These are phyloP conservation scores for Monodelphis domestica DNA, from an alignment of 2,797 vertebrate genomes.

Conservation along the genomic window DNA sequence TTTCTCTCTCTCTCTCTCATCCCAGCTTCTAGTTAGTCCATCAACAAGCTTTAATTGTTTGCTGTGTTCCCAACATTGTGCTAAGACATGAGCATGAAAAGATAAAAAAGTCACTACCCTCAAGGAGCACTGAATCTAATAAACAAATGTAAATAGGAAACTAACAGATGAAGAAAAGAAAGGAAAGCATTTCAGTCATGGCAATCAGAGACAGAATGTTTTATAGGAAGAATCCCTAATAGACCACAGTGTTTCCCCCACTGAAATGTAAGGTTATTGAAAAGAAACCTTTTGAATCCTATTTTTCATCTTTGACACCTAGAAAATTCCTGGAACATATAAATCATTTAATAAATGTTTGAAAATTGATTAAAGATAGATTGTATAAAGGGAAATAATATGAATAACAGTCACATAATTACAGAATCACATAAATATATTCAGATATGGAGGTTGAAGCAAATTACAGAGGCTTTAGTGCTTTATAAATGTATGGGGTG, in stretches of 20 bases:
- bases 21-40: neutral
- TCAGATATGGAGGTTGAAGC: neutral
- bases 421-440: neutral
- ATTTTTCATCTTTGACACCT: neutral
- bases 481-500: too few species aligned
- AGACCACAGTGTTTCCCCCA: too few species aligned
- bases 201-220: neutral
- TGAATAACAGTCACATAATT: neutral
- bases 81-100: neutral
- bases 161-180: neutral
- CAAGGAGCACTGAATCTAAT: neutral
- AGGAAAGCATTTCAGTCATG: neutral
- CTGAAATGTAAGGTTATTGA: neutral
- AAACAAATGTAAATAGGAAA: neutral
- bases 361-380: neutral
- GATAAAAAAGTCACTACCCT: neutral
- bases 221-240: neutral
- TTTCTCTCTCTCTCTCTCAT: neutral
- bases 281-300: neutral
- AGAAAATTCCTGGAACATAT: neutral
- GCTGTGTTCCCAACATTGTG: neutral
- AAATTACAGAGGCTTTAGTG: neutral
- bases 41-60: neutral
- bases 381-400: neutral
- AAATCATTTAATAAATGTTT: neutral